These are phyloP conservation scores for Punctoribates punctum DNA, from an alignment of 2,888 invertebrate genomes.

Conservation along the genomic window DNA sequence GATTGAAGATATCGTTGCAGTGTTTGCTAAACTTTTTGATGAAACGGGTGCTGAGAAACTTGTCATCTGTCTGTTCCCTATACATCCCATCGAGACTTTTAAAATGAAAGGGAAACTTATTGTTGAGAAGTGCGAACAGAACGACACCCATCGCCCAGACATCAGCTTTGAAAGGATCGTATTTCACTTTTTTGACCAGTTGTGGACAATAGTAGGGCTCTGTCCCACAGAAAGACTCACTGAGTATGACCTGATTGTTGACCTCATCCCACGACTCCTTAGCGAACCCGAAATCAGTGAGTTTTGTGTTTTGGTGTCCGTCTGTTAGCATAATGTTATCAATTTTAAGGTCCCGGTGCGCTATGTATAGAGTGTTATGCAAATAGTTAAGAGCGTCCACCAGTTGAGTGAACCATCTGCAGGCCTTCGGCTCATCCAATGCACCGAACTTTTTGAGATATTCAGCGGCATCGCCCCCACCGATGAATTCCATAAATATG, in stretches of 20 bases:
- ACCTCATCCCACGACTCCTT: background rate
- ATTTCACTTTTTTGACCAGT: background rate
- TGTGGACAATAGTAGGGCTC: constrained; percentile 39
- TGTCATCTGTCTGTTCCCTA: constrained; percentile 16
- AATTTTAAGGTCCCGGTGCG: constrained; percentile 43
- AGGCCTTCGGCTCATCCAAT: constrained; percentile 5
- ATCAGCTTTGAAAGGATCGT: constrained; percentile 43
- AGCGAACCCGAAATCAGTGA: constrained; percentile 43
- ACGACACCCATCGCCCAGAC: constrained; percentile 44
- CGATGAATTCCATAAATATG: constrained; percentile 46
- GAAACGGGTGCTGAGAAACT: background rate
- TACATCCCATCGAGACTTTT: background rate
- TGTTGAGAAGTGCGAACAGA: constrained; percentile 42
- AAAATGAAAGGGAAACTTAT: constrained; percentile 44
- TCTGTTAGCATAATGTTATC: constrained; percentile 39
- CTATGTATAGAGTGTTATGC: constrained; percentile 4
- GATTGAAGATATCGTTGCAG: background rate
- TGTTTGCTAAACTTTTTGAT: background rate
- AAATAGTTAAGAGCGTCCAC: constrained; percentile 30
- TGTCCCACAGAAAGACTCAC: constrained; percentile 41
- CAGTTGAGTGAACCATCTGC: constrained; percentile 37
- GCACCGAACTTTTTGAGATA: constrained; percentile 52
- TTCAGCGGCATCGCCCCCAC: constrained; percentile 54
- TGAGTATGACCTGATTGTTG: background rate
- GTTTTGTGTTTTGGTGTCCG: background rate